A percentile compares a stretch with the other conserved stretches of the same genome.
phyloP scores from a whole-genome alignment of 2,797 vertebrate genomes.

The Gephyroberyx darwinii region DNA sequence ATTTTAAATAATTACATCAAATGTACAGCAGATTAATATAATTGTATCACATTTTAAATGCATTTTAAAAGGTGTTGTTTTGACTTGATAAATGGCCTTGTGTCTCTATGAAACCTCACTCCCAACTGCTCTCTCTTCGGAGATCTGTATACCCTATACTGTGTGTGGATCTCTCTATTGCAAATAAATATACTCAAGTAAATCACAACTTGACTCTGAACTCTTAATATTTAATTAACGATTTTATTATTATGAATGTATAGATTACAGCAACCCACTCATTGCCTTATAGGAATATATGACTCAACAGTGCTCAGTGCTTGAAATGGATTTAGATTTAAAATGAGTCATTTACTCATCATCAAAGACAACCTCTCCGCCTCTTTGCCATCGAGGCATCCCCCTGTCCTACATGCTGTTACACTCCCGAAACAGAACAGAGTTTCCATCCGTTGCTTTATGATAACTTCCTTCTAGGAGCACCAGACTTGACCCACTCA shows the following conservation, averaged over 20 bases:
- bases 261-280: not conserved
- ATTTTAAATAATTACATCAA: slow-evolving; percentile 14
- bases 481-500: slow-evolving; percentile 77
- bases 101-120: too few species aligned
- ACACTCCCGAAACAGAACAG: slow-evolving; percentile 67
- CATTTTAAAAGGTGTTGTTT: too few species aligned
- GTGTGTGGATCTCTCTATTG: too few species aligned
- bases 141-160: too few species aligned
- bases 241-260: not conserved
- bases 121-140: too few species aligned
- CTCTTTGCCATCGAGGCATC: not conserved
- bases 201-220: too few species aligned
- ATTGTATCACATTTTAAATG: not conserved
- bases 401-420: slow-evolving; percentile 52
- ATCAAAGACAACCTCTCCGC: not conserved
- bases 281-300: not conserved
- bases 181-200: too few species aligned
- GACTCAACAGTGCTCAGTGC: not conserved
- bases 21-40: not conserved
- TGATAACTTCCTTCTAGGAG: slow-evolving; percentile 76
- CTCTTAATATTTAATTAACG: too few species aligned
- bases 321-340: too few species aligned
- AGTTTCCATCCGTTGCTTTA: slow-evolving; percentile 70
- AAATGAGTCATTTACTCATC: not conserved
- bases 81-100: too few species aligned